Conservation (phyloP, 1,140 invertebrate genomes). For the Drosophila pectinifera region DNA sequence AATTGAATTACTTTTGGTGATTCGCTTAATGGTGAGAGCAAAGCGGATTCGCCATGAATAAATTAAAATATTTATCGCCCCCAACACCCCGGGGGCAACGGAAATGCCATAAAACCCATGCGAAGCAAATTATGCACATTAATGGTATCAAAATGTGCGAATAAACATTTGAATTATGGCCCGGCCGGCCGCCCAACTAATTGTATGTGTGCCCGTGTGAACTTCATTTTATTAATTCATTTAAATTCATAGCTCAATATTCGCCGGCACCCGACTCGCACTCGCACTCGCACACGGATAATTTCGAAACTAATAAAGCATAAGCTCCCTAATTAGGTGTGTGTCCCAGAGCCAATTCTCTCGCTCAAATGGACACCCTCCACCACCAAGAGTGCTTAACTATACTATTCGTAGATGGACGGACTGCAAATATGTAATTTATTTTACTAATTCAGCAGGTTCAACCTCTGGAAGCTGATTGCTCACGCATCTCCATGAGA, state of each 20-base stretch:
- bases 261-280: constrained; percentile 8
- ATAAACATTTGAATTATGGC: constrained; percentile 76
- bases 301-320: constrained; percentile 74
- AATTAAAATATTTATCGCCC: constrained; percentile 50
- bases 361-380: constrained; percentile 3
- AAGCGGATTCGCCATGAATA: constrained; percentile 34
- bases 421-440: constrained; percentile 69
- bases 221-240: constrained; percentile 80
- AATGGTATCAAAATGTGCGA: constrained; percentile 78
- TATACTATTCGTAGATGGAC: constrained; percentile 6
- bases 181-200: constrained; percentile 42
- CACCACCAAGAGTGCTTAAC: background rate
- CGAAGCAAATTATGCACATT: constrained; percentile 67
- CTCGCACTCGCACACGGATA: constrained; percentile 10
- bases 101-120: constrained; percentile 30
- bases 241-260: constrained; percentile 78
- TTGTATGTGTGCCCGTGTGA: constrained; percentile 51
- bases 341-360: constrained; percentile 45
- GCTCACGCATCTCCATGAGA: constrained; percentile 41
- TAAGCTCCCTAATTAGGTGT: constrained; percentile 73
- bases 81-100: constrained; percentile 14
- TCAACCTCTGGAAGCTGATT: constrained; percentile 71
- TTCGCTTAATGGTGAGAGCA: constrained; percentile 31
- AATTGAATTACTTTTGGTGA: constrained; percentile 40
- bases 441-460: constrained; percentile 79